These are phyloP conservation scores for Hycleus phaleratus DNA, from an alignment of 1,140 invertebrate genomes.

Conservation along the genomic window DNA sequence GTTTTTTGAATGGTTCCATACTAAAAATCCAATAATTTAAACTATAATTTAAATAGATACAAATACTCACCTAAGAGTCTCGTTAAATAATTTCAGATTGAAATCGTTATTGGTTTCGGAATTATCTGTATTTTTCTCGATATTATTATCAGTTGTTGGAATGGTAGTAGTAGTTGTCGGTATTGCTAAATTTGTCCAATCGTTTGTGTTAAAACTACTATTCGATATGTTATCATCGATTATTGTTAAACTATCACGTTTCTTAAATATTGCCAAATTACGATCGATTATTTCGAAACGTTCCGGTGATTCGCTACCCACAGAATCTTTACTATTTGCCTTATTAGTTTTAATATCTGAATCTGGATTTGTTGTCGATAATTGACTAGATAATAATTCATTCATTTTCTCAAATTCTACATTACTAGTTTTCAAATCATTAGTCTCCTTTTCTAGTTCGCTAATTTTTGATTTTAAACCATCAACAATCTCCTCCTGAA, in stretches of 20 bases:
- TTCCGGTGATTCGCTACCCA: constrained; percentile 36
- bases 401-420: constrained; percentile 1
- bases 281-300: constrained; percentile 41
- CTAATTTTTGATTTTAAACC: not conserved
- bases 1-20: constrained; percentile 41
- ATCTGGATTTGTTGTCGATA: too few species aligned
- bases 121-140: constrained; percentile 9
- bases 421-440: not conserved
- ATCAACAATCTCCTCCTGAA: not conserved
- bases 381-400: not conserved
- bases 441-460: not conserved
- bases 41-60: not conserved
- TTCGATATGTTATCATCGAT: constrained; percentile 34
- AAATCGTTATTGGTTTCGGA: too few species aligned
- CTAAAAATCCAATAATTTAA: constrained; percentile 1
- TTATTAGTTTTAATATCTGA: not conserved
- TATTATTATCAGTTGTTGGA: constrained; percentile 5
- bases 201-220: constrained; percentile 33
- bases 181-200: constrained; percentile 33
- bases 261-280: constrained; percentile 20
- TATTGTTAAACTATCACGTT: constrained; percentile 16
- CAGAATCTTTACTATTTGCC: constrained; percentile 18
- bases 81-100: not conserved
- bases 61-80: not conserved
- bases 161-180: not conserved